Evolutionary conservation across 1,140 invertebrate genomes (phyloP).

Genomic region (Luehdorfia chinensis): DNA sequence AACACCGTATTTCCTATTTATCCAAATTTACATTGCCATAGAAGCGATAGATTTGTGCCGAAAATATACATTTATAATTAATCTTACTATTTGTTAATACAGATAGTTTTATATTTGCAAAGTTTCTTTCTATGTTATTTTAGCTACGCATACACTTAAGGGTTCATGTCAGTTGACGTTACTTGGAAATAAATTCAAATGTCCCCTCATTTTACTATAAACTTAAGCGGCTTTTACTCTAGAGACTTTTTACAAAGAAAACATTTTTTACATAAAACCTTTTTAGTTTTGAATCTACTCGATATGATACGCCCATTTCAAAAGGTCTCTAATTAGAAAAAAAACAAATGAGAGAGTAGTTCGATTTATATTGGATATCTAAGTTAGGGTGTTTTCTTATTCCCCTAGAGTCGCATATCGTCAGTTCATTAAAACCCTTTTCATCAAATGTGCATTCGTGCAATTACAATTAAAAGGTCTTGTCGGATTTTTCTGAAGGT

Average conservation of each 20-base stretch:
- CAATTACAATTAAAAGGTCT: conserved; percentile 57
- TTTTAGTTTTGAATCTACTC: background rate
- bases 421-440: conserved; percentile 65
- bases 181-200: no score
- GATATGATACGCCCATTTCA: conserved; percentile 28
- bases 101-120: background rate
- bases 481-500: conserved; percentile 30
- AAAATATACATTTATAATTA: no score
- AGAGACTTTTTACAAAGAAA: conserved; percentile 15
- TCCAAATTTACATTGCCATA: no score
- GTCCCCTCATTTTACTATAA: background rate
- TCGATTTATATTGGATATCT: conserved; percentile 23
- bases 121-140: conserved; percentile 20
- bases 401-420: conserved; percentile 42
- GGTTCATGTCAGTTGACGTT: no score
- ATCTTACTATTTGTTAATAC: no score
- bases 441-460: conserved; percentile 55
- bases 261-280: background rate
- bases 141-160: conserved; percentile 23
- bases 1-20: no score
- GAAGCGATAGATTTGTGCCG: no score
- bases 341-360: conserved; percentile 8
- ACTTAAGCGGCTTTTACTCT: background rate
- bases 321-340: conserved; percentile 19
- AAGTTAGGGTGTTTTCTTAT: conserved; percentile 27